These are phyloP conservation scores for Micromussa lordhowensis DNA, from an alignment of 92 coral and sea anemone species.

Conservation along the genomic window DNA sequence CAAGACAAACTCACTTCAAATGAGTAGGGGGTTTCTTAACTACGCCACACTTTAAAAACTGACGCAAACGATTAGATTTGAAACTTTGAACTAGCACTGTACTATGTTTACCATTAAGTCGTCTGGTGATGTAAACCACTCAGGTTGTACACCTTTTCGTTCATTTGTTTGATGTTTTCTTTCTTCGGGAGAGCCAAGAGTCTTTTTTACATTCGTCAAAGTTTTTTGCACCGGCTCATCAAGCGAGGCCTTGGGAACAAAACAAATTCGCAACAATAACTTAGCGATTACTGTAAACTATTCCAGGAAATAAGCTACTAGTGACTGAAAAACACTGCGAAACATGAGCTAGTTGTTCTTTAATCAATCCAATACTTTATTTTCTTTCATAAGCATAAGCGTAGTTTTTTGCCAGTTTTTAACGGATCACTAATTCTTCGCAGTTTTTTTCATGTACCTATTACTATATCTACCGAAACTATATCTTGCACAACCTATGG, in stretches of 20 bases:
- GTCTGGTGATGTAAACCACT: slow-evolving; percentile 70
- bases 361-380: no score
- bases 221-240: slow-evolving; percentile 71
- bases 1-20: not conserved
- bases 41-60: not conserved
- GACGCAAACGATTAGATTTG: not conserved
- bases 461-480: no score
- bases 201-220: slow-evolving; percentile 66
- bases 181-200: slow-evolving; percentile 43
- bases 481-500: no score
- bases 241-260: slow-evolving; percentile 13
- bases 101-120: slow-evolving; percentile 39
- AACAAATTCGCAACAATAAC: not conserved
- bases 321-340: no score
- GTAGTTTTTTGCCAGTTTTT: no score
- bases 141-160: slow-evolving; percentile 15
- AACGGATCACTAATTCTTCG: no score
- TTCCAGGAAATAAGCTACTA: not conserved
- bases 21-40: no score
- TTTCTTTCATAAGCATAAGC: no score
- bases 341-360: no score
- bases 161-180: not conserved
- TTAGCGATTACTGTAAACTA: not conserved
- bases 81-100: not conserved
- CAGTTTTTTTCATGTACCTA: no score